These are phyloP conservation scores for Meloidogyne chitwoodi DNA, from an alignment of 1,140 invertebrate species.

Conservation along the genomic window DNA sequence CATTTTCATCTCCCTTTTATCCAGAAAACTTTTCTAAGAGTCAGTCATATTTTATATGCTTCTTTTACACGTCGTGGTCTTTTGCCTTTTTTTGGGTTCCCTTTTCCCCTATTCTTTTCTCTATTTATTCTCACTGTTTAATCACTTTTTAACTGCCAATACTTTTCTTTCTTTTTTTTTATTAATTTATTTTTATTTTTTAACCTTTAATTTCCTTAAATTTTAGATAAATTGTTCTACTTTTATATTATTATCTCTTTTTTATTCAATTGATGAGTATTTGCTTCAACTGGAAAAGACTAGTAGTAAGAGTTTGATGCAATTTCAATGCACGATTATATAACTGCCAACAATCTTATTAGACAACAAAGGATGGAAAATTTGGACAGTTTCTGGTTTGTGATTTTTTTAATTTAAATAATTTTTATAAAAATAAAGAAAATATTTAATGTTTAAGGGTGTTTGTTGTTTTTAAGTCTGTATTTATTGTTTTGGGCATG, in stretches of 20 bases:
- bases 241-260: background rate
- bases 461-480: too few relatives aligned
- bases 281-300: background rate
- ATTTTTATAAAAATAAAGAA: background rate
- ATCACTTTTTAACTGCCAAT: background rate
- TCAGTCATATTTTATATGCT: background rate
- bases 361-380: background rate
- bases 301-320: background rate
- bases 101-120: background rate
- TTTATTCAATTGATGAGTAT: background rate
- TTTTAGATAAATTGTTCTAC: background rate
- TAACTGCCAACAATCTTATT: background rate
- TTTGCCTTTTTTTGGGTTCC: background rate
- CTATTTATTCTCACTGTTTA: background rate
- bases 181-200: background rate
- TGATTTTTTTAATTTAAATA: background rate
- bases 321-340: background rate
- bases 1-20: background rate
- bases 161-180: background rate
- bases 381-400: background rate
- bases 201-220: background rate
- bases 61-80: constrained; percentile 1
- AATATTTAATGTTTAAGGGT: background rate
- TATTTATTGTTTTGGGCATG: too few relatives aligned
- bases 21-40: background rate